Conservation (phyloP, 2,888 invertebrate species). For the Noctua fimbriata region DNA sequence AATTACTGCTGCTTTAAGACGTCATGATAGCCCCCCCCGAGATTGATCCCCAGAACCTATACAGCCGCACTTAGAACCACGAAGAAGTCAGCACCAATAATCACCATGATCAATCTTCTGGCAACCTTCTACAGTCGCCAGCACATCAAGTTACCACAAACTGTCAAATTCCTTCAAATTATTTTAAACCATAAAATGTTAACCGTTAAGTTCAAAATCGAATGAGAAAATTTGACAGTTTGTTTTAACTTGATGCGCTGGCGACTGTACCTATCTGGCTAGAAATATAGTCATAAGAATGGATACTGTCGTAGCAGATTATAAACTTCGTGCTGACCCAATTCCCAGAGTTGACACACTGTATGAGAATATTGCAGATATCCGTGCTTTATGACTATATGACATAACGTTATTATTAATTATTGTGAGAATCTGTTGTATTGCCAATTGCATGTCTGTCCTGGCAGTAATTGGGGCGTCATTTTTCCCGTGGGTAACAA, state of each 20-base stretch:
- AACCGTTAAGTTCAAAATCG: too few relatives aligned
- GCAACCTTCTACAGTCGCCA: not conserved
- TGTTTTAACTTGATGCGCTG: too few relatives aligned
- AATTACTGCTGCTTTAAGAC: too few relatives aligned
- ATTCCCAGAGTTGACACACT: slow-evolving; percentile 49
- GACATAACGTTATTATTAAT: slow-evolving; percentile 48
- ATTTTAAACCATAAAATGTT: too few relatives aligned
- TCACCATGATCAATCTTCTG: not conserved
- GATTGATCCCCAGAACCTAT: not conserved
- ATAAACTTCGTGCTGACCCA: slow-evolving; percentile 25
- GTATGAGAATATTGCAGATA: slow-evolving; percentile 44
- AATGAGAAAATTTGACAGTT: too few relatives aligned
- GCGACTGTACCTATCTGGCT: slow-evolving; percentile 10
- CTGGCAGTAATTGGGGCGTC: slow-evolving; percentile 4
- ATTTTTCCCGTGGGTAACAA: slow-evolving; percentile 13
- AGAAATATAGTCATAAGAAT: slow-evolving; percentile 7
- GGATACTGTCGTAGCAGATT: slow-evolving; percentile 27
- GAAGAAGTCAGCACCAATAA: not conserved
- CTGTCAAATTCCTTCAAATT: too few relatives aligned
- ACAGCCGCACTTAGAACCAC: not conserved
- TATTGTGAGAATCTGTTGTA: slow-evolving; percentile 44
- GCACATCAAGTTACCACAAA: too few relatives aligned
- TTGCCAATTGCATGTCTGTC: slow-evolving; percentile 7
- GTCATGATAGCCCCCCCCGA: too few relatives aligned
- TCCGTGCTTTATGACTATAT: slow-evolving; percentile 28